Evolutionary conservation across 2,113 vertebrate genomes (phyloP).

Genomic region (Calyptomena viridis): DNA sequence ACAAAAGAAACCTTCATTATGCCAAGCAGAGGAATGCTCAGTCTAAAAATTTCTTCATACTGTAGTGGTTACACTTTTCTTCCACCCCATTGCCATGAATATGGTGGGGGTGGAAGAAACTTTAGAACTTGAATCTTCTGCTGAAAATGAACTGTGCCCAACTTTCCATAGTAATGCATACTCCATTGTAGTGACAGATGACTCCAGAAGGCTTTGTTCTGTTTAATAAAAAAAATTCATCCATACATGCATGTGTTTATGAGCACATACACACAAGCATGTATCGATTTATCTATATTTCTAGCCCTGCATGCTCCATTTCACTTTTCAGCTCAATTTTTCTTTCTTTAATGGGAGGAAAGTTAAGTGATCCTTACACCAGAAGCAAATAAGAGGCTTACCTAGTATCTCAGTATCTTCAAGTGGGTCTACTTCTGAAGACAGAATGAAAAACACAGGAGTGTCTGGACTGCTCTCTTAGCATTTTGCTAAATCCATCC

Average conservation of each 20-base stretch:
- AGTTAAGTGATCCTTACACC: neutral
- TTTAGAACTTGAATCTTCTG: constrained; percentile 14
- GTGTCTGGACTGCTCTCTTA: constrained; percentile 73
- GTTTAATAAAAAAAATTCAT: neutral
- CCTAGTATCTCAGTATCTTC: constrained; percentile 80
- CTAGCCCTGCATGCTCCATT: neutral
- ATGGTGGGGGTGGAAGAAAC: neutral
- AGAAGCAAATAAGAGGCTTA: constrained; percentile 43
- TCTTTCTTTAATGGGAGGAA: neutral
- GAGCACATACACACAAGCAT: neutral
- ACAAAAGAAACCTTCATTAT: constrained; percentile 75
- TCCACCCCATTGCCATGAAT: constrained; percentile 35
- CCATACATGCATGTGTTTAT: neutral
- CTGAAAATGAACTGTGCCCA: neutral
- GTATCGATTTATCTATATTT: neutral
- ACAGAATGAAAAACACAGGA: constrained; percentile 84
- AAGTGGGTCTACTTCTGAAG: constrained; percentile 77
- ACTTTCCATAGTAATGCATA: neutral
- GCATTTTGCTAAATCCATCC: constrained; percentile 77
- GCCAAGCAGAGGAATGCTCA: constrained; percentile 71
- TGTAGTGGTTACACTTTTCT: constrained; percentile 63
- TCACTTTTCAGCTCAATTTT: neutral
- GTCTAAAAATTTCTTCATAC: constrained; percentile 63
- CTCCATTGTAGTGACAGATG: neutral
- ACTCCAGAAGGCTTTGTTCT: neutral